Base-by-base conservation (phyloP, 1,140 invertebrate genomes). In the Elymnias hypermnestra region DNA sequence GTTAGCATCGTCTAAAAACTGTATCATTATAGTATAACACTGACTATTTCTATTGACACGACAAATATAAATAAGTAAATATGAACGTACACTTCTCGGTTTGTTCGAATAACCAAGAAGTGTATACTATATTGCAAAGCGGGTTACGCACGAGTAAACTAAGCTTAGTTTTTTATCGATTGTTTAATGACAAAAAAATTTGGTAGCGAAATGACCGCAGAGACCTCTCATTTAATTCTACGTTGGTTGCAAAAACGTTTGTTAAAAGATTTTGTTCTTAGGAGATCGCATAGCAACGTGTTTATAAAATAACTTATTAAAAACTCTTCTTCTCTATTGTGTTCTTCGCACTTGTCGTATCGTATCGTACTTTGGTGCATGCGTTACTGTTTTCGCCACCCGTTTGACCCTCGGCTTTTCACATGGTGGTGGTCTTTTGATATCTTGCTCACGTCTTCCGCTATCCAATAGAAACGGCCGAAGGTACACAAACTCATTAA, bases 61-160 rank as follows among this genome's bases (percentile, higher is more conserved):
- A 1, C 17, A 33, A 29, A 13, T 29, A 12, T 1, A 2, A 29
- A 13, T 1, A 31, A n/a, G 10, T 12, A 3, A 14, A n/a, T 15
- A 18, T 7, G n/a, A 33, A 17, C 7, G 10, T 7, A 13, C 18
- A 17, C 15, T 17, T 7, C 13, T 15, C 15, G n/a, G 8, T 0
- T 33, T 17, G 31, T 33, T 8, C 8, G 8, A 33, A 6, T 33
- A 33, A 33, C 31, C 31, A 33, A n/a, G 31, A 18, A 33, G 28
- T 29, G 28, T 12, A 3, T 12, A 25, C 14, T 23, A 12, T 33
- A 15, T 26, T 35, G 33, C 31, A 13, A 28, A 29, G 17, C n/a
- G 12, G 6, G 43, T 37, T 46, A 17, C 43, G 43, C 35, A 46
- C 43, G 43, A 46, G 15, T 38, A 36, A 37, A 13, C 9, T 17